Evolutionary conservation across 2,113 vertebrate species (phyloP), one percentile per base, ranked within the genome.

Genomic region (Aspidoscelis tigris): DNA sequence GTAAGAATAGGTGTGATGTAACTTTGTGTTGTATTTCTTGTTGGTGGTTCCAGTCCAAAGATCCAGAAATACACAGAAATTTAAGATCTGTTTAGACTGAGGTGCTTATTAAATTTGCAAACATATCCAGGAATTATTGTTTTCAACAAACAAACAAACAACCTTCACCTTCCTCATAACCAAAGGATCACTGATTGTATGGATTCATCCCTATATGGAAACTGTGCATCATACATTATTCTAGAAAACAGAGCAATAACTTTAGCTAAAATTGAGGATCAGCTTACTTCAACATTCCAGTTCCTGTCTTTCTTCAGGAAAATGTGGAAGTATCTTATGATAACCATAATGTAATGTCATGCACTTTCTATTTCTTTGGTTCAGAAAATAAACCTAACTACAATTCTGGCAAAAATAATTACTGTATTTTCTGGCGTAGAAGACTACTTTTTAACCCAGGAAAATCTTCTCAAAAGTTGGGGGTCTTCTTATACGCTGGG

Each of bases 321-420:
- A 76, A 81, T 71, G 12, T 55, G 33, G 4, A 33, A 44, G 39
- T 61, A 81, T 7, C 61, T 81, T 64, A 55, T 22, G 24, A 5
- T 53, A 71, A 53, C 5, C 50, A 47, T 24, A 61, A 82, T 82
- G 24, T 72, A 26, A 47, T 39, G 12, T 71, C 5, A 71, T 39
- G 9, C 21, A 5, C 4, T 24, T 58, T 18, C n/a, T 58, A 26
- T 81, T 72, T 73, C 14, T 24, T 47, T 12, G 16, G 50, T 18
- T 24, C 72, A 0, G 0, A 24, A 33, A 75, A 88, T 43, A 9
- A 1, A 44, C 22, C 0, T 0, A 4, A 4, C 68, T 50, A 69
- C 24, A 81, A 55, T 14, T 9, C n/a, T 22, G 39, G n/a, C 18
- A 81, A 71, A 24, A 71, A 47, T 16, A 18, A 74, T 22, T 24